A percentile compares a stretch with the other conserved stretches of the same genome.
These are phyloP conservation scores for Polyergus mexicanus DNA, from an alignment of 1,140 invertebrate species.

Conservation along the genomic window DNA sequence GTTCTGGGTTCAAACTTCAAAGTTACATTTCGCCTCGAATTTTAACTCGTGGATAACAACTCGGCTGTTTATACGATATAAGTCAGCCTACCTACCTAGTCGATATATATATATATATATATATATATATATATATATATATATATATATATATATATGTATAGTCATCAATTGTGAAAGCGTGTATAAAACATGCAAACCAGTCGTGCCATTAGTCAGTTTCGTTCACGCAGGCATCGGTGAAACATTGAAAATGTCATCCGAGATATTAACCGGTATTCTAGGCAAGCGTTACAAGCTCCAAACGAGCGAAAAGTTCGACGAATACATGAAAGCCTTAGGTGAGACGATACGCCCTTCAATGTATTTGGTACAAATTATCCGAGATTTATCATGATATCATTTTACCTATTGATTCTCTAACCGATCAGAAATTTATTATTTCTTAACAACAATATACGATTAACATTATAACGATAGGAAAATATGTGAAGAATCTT, in stretches of 20 bases:
- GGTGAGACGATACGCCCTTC: slow-evolving; percentile 88
- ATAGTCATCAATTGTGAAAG: slow-evolving; percentile 48
- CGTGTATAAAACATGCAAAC: slow-evolving; percentile 53
- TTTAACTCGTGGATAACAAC: background rate
- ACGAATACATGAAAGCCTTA: slow-evolving; percentile 94
- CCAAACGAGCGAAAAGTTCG: slow-evolving; percentile 92
- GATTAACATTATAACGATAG: background rate
- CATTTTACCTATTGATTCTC: background rate
- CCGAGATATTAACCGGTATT: slow-evolving; percentile 78
- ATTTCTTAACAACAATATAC: background rate
- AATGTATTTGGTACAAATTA: background rate
- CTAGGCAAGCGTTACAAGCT: slow-evolving; percentile 93
- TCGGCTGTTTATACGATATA: background rate
- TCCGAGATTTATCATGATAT: background rate
- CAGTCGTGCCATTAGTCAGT: slow-evolving; percentile 58
- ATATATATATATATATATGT: too few species aligned
- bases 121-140: too few species aligned
- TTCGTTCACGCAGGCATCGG: background rate
- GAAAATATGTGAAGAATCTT: background rate
- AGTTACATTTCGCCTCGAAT: slow-evolving; percentile 41
- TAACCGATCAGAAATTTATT: background rate
- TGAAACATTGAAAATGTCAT: slow-evolving; percentile 24
- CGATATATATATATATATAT: too few species aligned
- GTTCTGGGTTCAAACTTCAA: slow-evolving; percentile 73
- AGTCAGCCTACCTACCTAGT: background rate